phyloP scores from a whole-genome alignment of 2,797 vertebrate species.

The Microchirus variegatus region DNA sequence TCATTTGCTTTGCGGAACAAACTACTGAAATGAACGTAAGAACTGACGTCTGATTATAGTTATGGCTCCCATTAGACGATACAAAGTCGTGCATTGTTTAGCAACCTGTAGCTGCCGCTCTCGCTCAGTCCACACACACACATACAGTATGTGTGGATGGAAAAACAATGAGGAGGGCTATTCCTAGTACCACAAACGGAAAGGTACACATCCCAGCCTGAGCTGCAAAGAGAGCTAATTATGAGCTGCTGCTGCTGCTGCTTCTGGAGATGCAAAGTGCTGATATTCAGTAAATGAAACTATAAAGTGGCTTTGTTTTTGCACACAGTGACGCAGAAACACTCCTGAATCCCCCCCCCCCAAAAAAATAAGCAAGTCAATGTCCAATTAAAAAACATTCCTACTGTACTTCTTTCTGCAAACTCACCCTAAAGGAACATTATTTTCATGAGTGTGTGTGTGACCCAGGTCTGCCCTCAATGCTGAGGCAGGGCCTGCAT shows the following conservation, averaged over 20 bases:
- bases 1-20: constrained; percentile 26
- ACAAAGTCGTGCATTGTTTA: constrained; percentile 23
- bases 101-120: constrained; percentile 59
- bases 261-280: constrained; percentile 24
- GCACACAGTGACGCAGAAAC: not conserved
- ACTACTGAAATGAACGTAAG: constrained; percentile 8
- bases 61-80: not conserved
- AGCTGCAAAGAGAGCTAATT: constrained; percentile 37
- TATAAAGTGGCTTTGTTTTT: not conserved
- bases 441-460: not conserved
- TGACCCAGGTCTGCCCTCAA: constrained; percentile 32
- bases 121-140: constrained; percentile 1
- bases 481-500: constrained; percentile 30
- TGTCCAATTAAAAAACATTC: not conserved
- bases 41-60: constrained; percentile 18
- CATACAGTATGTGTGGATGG: constrained; percentile 11
- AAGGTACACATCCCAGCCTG: constrained; percentile 18
- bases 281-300: constrained; percentile 13
- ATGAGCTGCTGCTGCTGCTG: constrained; percentile 1
- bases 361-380: too few species aligned
- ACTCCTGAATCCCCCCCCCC: not conserved
- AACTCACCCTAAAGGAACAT: not conserved
- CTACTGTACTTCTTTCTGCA: not conserved
- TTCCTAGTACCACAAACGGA: constrained; percentile 31
- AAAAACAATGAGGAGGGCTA: constrained; percentile 15